Base-by-base conservation (phyloP, 2,113 vertebrate genomes). In the Calypte anna region DNA sequence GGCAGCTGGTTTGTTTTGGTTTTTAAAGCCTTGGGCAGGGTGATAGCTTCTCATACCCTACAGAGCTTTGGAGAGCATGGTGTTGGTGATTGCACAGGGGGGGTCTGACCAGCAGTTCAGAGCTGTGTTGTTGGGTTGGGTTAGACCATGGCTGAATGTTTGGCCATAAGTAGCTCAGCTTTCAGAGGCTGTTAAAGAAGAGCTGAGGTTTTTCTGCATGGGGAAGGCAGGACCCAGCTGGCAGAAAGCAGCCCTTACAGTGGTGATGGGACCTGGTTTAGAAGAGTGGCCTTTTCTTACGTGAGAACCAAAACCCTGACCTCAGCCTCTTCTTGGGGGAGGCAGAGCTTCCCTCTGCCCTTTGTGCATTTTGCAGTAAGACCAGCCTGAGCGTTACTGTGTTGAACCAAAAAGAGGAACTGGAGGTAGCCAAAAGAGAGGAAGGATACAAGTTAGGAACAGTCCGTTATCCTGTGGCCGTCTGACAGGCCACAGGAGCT, bases 391-490 rank as follows among this genome's bases (percentile, higher is more conserved):
- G 69, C 75, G 22, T 53, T 44, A 59, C 31, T 28, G 76, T 67
- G 79, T 78, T 93, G 63, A 93, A 82, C 61, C 4, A 3, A 83
- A 95, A 96, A 95, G 86, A 96, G 94, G 95, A 97, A 96, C 64
- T 83, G 82, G 82, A 72, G 62, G 50, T 21, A 72, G 69, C 50
- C 64, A 25, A 7, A 75, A 84, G 82, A 91, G 88, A 82, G 91
- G 95, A 96, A 96, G 94, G 93, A 96, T 95, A 7, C 88, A 73
- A 57, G 82, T 91, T 94, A 68, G 54, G 86, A 93, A 64, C 90
- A 86, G 76, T 64, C 64, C 1, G 62, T 94, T 91, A 82, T 82
- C 73, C 43, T 4, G 12, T 81, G 66, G 79, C 72, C 7, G 7
- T 43, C 54, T 6, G 21, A 31, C 30, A 75, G 79, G 55, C 76